Percentiles rank a stretch among this genome's conserved stretches.
Conservation (phyloP, 2,797 vertebrate genomes). For the Sebastes minor region DNA sequence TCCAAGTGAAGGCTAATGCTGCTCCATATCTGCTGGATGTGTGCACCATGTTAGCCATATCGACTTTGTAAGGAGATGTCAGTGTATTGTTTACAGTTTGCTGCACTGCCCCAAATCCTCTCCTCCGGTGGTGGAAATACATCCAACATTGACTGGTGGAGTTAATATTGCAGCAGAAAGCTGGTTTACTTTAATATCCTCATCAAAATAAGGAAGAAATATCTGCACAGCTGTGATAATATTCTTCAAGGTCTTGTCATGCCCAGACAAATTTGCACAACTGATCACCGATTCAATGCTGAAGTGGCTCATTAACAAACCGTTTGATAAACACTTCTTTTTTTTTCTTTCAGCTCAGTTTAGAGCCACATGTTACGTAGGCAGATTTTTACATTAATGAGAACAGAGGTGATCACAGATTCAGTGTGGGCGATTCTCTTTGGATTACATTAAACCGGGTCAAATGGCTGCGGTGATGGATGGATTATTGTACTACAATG, state of each 20-base stretch:
- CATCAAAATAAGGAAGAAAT: background rate
- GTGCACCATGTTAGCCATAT: background rate
- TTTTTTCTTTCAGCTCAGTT: slow-evolving; percentile 31
- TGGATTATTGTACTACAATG: slow-evolving; percentile 65
- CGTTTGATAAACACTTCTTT: slow-evolving; percentile 23
- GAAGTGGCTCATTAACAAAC: slow-evolving; percentile 32
- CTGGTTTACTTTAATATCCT: background rate
- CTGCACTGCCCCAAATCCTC: background rate
- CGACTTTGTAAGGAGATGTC: background rate
- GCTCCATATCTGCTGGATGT: background rate
- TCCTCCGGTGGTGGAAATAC: background rate
- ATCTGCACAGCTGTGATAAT: background rate
- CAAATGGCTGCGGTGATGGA: slow-evolving; percentile 60
- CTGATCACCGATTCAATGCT: background rate
- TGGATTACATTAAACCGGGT: slow-evolving; percentile 73
- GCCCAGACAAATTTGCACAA: background rate
- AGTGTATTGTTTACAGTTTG: background rate
- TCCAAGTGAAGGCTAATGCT: background rate
- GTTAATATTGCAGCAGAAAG: background rate
- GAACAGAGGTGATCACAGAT: slow-evolving; percentile 55
- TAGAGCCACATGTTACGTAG: slow-evolving; percentile 25
- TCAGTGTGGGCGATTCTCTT: slow-evolving; percentile 57
- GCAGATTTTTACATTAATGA: slow-evolving; percentile 62
- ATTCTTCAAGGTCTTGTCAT: background rate
- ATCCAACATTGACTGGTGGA: background rate